Evolutionary conservation across 2,888 invertebrate species (phyloP), one percentile per base, ranked within the genome.

Genomic region (Uropetala carovei): DNA sequence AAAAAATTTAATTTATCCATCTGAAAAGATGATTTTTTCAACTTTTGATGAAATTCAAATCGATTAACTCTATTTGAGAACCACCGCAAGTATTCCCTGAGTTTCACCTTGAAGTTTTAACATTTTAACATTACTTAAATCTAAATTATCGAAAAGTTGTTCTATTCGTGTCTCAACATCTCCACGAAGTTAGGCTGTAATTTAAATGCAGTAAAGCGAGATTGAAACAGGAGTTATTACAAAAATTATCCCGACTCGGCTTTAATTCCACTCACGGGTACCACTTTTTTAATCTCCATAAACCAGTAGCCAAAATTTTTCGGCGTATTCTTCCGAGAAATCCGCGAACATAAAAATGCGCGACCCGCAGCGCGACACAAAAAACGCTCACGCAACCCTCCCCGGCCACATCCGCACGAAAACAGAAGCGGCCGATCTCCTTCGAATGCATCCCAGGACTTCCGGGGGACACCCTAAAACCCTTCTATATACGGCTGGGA

Each of bases 391-490:
- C n/a, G n/a, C n/a, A n/a, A n/a, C n/a, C 22, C 68, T 18, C 18
- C 22, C 22, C 68, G 16, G 18, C 22, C 68, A 43, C 11, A 22
- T n/a, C 22, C 68, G 68, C 68, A 18, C 68, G 68, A 68, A 43
- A 22, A 68, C 68, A 68, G 22, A 68, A 64, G 86, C 60, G 56
- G 83, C 56, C 83, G 60, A 86, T 16, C 86, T 86, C 60, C 60
- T 86, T 86, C 86, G 30, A 86, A 86, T 86, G 60, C 86, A 64
- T 60, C 86, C 30, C 59, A 18, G 60, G 60, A 57, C 86, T 86
- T 86, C 86, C 86, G 86, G 60, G 43, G 60, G 60, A 60, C 86
- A 30, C 60, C 59, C 60, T 27, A 14, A 64, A 64, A 86, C 68
- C 68, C 16, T 68, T 68, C 18, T 68, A 68, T 68, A 68, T 68